These are phyloP conservation scores for Glaucopsyche alexis DNA, from an alignment of 2,888 invertebrate species.

Conservation along the genomic window DNA sequence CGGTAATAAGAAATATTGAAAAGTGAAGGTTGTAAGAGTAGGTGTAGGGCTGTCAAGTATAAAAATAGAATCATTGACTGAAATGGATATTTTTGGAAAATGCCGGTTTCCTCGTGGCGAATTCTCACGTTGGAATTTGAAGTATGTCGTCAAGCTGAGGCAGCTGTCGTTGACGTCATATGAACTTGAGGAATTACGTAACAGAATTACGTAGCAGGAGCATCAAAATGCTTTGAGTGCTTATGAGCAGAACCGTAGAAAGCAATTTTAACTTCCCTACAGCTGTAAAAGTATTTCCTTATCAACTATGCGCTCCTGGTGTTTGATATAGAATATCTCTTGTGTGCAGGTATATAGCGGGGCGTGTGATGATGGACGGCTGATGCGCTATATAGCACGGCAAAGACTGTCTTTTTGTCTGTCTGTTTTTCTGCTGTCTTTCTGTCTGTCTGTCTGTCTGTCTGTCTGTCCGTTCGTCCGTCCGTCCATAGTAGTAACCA, in stretches of 20 bases:
- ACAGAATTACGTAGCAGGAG: not conserved
- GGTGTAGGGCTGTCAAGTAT: too few relatives aligned
- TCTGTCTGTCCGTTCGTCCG: too few relatives aligned
- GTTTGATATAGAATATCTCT: not conserved
- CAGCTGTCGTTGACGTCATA: not conserved
- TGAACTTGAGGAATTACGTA: not conserved
- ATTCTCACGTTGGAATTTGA: not conserved
- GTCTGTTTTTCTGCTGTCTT: too few relatives aligned
- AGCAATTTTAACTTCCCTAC: not conserved
- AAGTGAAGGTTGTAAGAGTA: too few relatives aligned
- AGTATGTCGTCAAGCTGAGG: slow-evolving; percentile 1
- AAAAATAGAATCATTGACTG: too few relatives aligned
- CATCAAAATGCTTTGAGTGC: not conserved
- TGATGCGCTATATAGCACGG: too few relatives aligned
- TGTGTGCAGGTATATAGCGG: not conserved
- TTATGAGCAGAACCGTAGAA: not conserved
- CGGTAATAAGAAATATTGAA: too few relatives aligned
- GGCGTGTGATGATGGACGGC: too few relatives aligned
- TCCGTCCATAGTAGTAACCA: too few relatives aligned
- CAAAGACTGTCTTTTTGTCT: too few relatives aligned
- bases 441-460: too few relatives aligned
- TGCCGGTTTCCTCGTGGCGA: not conserved
- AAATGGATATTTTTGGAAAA: not conserved
- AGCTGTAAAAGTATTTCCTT: not conserved
- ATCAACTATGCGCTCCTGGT: not conserved